These are phyloP conservation scores for Eurypyga helias DNA, from an alignment of 2,113 vertebrate genomes.

Conservation along the genomic window DNA sequence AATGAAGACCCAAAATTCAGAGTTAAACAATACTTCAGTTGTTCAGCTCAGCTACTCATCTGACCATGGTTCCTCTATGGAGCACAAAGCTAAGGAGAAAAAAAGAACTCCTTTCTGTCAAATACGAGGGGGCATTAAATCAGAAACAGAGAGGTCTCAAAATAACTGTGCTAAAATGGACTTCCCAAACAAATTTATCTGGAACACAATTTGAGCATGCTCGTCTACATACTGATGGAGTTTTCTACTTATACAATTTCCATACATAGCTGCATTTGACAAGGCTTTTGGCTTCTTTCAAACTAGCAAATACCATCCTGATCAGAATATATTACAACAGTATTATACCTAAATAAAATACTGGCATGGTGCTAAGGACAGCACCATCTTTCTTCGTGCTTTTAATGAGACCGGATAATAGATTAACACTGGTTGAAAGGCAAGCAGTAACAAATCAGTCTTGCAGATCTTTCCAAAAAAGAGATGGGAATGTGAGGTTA, in stretches of 20 bases:
- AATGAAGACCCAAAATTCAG: neutral
- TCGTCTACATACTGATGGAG: neutral
- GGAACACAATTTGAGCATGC: neutral
- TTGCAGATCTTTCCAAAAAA: neutral
- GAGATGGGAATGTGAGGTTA: neutral
- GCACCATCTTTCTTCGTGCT: neutral
- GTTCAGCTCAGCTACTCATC: neutral
- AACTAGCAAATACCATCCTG: neutral
- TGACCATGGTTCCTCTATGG: neutral
- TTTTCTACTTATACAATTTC: neutral
- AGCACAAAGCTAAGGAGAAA: neutral
- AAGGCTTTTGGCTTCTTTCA: slow-evolving; percentile 20
- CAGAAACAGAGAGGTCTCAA: neutral
- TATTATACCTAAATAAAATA: neutral
- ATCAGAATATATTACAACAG: neutral
- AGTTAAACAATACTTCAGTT: slow-evolving; percentile 35
- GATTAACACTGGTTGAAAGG: neutral
- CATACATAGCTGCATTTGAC: neutral
- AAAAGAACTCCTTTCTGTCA: neutral
- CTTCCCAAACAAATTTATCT: neutral
- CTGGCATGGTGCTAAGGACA: neutral
- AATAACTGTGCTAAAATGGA: neutral
- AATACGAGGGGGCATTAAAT: neutral
- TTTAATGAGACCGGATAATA: neutral
- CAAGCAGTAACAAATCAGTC: neutral